Percentiles rank a stretch among this genome's conserved stretches.
phyloP scores from a whole-genome alignment of 2,888 invertebrate species.

The Ctena decussata region DNA sequence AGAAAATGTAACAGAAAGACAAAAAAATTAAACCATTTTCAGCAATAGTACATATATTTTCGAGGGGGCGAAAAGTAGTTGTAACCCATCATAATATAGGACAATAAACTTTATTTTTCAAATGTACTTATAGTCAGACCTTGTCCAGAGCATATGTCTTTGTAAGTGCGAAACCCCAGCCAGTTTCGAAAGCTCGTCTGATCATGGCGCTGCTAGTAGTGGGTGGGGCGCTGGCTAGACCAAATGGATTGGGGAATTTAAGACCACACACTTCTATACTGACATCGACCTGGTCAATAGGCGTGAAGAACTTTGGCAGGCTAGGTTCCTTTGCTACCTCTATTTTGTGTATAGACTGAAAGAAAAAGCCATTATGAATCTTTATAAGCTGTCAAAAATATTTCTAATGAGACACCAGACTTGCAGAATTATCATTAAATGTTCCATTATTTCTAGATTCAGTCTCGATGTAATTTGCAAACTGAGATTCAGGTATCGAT shows the following conservation, averaged over 20 bases:
- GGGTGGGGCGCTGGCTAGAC: slow-evolving; percentile 98
- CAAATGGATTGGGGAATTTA: slow-evolving; percentile 98
- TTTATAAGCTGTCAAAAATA: too few species aligned
- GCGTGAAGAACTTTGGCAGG: slow-evolving; percentile 96
- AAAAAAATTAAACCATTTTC: too few species aligned
- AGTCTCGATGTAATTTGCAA: too few species aligned
- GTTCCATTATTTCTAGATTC: too few species aligned
- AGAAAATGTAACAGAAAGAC: too few species aligned
- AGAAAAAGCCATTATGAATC: neutral
- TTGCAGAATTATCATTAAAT: too few species aligned
- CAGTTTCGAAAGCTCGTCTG: slow-evolving; percentile 96
- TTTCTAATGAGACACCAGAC: too few species aligned
- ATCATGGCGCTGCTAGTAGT: slow-evolving; percentile 98
- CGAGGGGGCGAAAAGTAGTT: too few species aligned
- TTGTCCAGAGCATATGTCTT: slow-evolving; percentile 98
- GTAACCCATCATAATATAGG: too few species aligned
- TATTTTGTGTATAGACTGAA: slow-evolving; percentile 74
- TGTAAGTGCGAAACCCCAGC: slow-evolving; percentile 99
- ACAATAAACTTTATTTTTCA: too few species aligned
- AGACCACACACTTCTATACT: slow-evolving; percentile 97
- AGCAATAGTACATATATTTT: too few species aligned
- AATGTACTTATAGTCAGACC: slow-evolving; percentile 90
- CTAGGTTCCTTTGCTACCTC: slow-evolving; percentile 90
- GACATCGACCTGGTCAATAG: slow-evolving; percentile 97
- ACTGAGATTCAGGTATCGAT: too few species aligned